Base-by-base conservation (phyloP, 2,888 invertebrate genomes). In the Lingula anatina region DNA sequence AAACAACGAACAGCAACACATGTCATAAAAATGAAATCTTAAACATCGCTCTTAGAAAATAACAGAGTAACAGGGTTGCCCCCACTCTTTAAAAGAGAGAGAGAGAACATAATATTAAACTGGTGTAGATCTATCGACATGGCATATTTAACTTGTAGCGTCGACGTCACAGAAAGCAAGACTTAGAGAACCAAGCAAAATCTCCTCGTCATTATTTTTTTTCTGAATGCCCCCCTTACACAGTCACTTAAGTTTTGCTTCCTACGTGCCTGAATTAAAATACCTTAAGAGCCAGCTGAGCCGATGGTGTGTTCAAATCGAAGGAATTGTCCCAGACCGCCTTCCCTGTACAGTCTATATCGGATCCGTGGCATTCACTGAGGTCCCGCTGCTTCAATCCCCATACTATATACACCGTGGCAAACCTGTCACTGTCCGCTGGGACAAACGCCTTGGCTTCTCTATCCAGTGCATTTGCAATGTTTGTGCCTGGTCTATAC, bases 271-370 rank as follows among this genome's bases (percentile, higher is more conserved):
- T 5, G 18, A 15, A 41, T 25, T 1, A 2, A 27, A 40, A 3
- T 59, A 71, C 71, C 61, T 63, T 51, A n/a, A 73, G 53, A 2
- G 64, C 66, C 5, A 47, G 25, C 49, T 73, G 73, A 1, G 68
- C 63, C 4, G 54, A 57, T 18, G 54, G 51, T 2, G 65, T 52
- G 47, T 66, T 65, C 42, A 73, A 54, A 49, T 65, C 59, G 51
- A 73, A 68, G 3, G 41, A 45, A 18, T 67, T 54, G 46, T 70
- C 71, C 61, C 61, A 68, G n/a, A 55, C 54, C 3, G 62, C 55
- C 3, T 44, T 46, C 1, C 71, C 72, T 0, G 44, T 48, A 53
- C 73, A 73, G 9, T 56, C 43, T 7, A 58, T 51, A 27, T 66
- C 62, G 2, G 70, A 66, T 23, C 54, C 54, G 49, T 71, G 66